Conservation (phyloP, 1,140 invertebrate genomes). For the Drosophila arawakana region DNA sequence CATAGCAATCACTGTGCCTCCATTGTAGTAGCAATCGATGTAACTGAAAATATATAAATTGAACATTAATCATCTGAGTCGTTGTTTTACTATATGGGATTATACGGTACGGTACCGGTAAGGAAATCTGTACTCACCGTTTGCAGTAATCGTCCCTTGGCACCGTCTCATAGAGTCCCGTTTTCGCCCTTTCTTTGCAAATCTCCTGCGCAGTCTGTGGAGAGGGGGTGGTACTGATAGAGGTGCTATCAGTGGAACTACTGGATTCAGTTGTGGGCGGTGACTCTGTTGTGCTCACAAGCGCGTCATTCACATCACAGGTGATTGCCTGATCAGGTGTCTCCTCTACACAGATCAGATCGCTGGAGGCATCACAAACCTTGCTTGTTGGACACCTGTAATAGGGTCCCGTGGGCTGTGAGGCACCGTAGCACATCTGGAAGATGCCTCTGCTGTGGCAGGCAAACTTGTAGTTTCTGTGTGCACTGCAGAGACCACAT, state of each 20-base stretch:
- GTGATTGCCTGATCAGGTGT: conserved; percentile 30
- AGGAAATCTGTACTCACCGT: conserved; percentile 46
- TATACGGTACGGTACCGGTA: background rate
- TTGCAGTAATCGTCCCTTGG: conserved; percentile 68
- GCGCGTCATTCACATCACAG: conserved; percentile 65
- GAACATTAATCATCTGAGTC: too few species aligned
- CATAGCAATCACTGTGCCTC: conserved; percentile 35
- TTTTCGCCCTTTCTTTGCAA: conserved; percentile 26
- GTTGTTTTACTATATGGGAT: too few species aligned
- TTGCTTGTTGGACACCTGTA: conserved; percentile 66
- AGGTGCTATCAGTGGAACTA: conserved; percentile 13
- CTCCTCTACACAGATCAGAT: conserved; percentile 58
- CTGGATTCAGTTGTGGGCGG: background rate
- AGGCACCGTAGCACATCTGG: conserved; percentile 79
- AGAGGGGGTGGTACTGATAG: background rate
- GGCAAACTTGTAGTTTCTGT: conserved; percentile 71
- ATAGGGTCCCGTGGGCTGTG: conserved; percentile 54
- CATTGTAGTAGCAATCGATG: conserved; percentile 60
- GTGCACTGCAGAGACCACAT: conserved; percentile 75
- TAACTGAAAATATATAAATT: conserved; percentile 63
- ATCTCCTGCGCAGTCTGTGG: conserved; percentile 48
- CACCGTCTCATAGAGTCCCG: conserved; percentile 60
- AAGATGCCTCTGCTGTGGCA: conserved; percentile 71
- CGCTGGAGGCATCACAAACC: conserved; percentile 70
- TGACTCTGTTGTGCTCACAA: conserved; percentile 40